phyloP scores from a whole-genome alignment of 2,888 invertebrate genomes.

The Acanthosepion pharaonis region DNA sequence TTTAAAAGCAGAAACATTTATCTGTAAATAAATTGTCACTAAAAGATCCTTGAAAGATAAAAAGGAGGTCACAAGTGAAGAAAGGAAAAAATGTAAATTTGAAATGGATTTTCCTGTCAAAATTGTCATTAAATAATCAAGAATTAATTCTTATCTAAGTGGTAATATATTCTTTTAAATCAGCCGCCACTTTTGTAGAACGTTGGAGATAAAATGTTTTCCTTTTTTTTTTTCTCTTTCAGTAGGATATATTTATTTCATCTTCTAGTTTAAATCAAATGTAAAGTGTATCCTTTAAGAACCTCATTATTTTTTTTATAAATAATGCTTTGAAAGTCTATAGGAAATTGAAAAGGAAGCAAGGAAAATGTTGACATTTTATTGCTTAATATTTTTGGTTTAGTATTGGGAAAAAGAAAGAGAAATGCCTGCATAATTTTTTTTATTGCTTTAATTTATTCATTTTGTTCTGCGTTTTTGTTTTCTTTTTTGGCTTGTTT shows the following conservation, averaged over 20 bases:
- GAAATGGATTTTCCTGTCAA: neutral
- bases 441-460: neutral
- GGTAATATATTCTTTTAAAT: neutral
- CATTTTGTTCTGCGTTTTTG: neutral
- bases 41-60: neutral
- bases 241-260: neutral
- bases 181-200: neutral
- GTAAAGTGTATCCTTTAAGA: neutral
- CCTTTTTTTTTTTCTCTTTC: neutral
- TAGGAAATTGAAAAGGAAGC: too few species aligned
- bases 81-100: neutral
- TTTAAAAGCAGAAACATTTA: neutral
- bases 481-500: too few species aligned
- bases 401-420: neutral
- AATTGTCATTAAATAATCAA: neutral
- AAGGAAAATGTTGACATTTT: neutral
- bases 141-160: neutral
- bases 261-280: neutral
- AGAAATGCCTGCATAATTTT: neutral
- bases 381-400: neutral
- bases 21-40: neutral
- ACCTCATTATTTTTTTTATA: too few species aligned
- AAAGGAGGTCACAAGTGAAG: neutral
- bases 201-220: neutral
- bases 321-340: too few species aligned